Evolutionary conservation across 1,140 invertebrate genomes (phyloP), one percentile per base, ranked within the genome.

Genomic region (Aphaenogaster ashmeadi): DNA sequence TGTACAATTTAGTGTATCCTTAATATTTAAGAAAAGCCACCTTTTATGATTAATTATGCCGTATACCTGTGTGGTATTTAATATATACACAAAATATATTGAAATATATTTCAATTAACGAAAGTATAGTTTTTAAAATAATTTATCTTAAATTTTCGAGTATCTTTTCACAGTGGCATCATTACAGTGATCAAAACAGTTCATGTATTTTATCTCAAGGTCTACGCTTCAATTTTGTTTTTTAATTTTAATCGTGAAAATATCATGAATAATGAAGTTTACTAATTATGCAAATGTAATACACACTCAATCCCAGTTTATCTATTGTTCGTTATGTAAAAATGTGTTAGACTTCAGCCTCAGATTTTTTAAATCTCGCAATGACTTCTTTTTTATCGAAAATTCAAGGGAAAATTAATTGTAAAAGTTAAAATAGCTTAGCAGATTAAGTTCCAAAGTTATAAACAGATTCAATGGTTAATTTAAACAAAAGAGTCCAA

Each of bases 321-420:
- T 47, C 38, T 77, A 6, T 41, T 44, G 54, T 56, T 44, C 4
- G 21, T 75, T 15, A 21, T 58, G 44, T 27, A 38, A n/a, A 27
- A 38, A 58, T 77, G 4, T 78, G 33, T 11, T 60, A 77, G 15
- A 44, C 13, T 44, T 58, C 13, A 58, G n/a, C 21, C 0, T 27
- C 8, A 60, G 38, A 60, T 33, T 75, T 27, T 58, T 58, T 41
- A 0, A 21, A 44, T 77, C 21, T 77, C 13, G 11, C 15, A 4
- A 41, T n/a, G 11, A n/a, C n/a, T 36, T 66, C 33, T 67, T 52
- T 41, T 54, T 80, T 58, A 38, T 2, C 6, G 13, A 67, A 52
- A 52, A 67, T 79, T 54, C 7, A n/a, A 79, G 52, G 1, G 5
- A 81, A 47, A 44, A 58, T 56, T 47, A 58, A 38, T 54, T 81